Evolutionary conservation across 2,797 vertebrate species (phyloP), one percentile per base, ranked within the genome.

Genomic region (Eulemur albifrons): DNA sequence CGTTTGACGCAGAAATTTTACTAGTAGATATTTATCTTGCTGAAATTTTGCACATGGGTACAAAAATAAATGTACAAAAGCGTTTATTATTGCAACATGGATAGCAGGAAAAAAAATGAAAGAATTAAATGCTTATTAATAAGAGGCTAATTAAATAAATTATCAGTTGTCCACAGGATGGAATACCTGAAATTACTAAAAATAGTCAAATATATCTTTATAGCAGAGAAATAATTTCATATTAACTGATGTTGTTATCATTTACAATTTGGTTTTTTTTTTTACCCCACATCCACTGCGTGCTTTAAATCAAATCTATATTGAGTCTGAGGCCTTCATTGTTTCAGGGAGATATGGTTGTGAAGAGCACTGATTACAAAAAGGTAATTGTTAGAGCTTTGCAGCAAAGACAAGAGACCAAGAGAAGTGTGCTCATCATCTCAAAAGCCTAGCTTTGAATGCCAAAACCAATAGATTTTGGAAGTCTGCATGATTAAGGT

Each of bases 61-160:
- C 69, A 93, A 89, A 93, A 61, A 35, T 72, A 85, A 93, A 59
- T 43, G 65, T 57, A 32, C 25, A 80, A 75, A 43, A 90, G 93
- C 52, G 27, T 50, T 88, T 52, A 84, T 38, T 54, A 45, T 93
- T 17, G 32, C 11, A 50, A 57, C 59, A 50, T 7, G 25, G 32
- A 40, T 43, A 84, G 40, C 18, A 43, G 38, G 43, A 23, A 45
- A 61, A 61, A 40, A 80, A 84, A 1, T 13, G 30, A 69, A 93
- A 96, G n/a, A 81, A 96, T 35, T 83, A 57, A 95, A 90, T 75
- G 6, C 15, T 70, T 30, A 73, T 57, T 80, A 73, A 80, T 52
- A 69, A 83, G 30, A 38, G 23, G 72, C 38, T 69, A 30, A 27
- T 75, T 88, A 90, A 73, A 45, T 83, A 86, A 93, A 90, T 45